phyloP scores from a whole-genome alignment of 2,888 invertebrate genomes.

The Hydropsyche betteni region DNA sequence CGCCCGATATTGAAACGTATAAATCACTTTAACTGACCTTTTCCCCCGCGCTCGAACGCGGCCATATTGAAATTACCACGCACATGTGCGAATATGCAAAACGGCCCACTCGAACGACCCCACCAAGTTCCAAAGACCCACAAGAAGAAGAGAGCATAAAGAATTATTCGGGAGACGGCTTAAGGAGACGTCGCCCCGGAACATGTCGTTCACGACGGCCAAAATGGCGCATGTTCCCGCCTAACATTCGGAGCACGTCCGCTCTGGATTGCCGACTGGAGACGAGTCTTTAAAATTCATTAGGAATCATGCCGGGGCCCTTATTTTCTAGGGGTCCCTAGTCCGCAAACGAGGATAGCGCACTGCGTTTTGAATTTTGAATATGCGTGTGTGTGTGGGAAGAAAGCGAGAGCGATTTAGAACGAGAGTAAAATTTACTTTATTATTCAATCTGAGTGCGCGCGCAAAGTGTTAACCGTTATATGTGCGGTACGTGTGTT shows the following conservation, averaged over 20 bases:
- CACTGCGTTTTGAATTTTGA: constrained; percentile 10
- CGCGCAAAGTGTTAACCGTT: constrained; percentile 25
- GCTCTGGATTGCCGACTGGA: constrained; percentile 50
- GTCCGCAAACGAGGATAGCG: not conserved
- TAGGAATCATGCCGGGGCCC: constrained; percentile 47
- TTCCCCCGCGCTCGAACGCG: not conserved
- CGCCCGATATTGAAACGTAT: not conserved
- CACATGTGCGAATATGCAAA: constrained; percentile 8
- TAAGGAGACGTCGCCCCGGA: constrained; percentile 9
- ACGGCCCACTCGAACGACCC: not conserved
- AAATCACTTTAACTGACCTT: constrained; percentile 11
- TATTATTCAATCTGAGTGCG: constrained; percentile 24
- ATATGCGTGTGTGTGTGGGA: not conserved
- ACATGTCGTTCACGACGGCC: constrained; percentile 1
- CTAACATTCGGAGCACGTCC: constrained; percentile 50
- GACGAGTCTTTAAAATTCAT: constrained; percentile 52
- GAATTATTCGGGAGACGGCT: constrained; percentile 2
- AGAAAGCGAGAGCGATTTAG: constrained; percentile 22
- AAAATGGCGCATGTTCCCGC: constrained; percentile 30
- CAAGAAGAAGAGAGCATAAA: not conserved
- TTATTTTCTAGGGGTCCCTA: constrained; percentile 29
- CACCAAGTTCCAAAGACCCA: constrained; percentile 21
- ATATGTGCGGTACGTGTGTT: no score
- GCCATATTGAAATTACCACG: constrained; percentile 13
- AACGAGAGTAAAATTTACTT: constrained; percentile 29